Evolutionary conservation across 2,113 vertebrate species (phyloP).

Genomic region (Scolopax mira): DNA sequence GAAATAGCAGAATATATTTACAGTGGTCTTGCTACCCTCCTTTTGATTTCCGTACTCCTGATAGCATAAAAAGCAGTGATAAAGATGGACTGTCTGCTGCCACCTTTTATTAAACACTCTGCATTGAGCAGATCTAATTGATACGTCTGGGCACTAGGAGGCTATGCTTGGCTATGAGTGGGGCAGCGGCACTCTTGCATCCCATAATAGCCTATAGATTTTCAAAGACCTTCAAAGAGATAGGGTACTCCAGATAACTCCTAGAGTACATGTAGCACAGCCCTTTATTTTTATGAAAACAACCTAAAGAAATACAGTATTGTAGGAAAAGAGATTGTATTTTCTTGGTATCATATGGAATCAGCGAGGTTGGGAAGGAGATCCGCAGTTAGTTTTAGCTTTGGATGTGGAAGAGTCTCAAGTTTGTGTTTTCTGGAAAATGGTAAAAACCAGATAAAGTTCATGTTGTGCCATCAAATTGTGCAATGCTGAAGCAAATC

Average conservation of each 20-base stretch:
- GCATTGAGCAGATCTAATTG: not conserved
- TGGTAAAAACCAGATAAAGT: not conserved
- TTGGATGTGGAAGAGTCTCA: not conserved
- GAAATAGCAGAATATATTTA: not conserved
- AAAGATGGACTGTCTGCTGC: not conserved
- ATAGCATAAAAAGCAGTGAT: not conserved
- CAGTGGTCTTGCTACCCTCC: not conserved
- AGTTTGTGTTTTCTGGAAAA: not conserved
- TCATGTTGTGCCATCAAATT: not conserved
- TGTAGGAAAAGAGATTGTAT: not conserved
- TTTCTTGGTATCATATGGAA: not conserved
- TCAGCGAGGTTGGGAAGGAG: not conserved
- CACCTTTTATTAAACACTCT: not conserved
- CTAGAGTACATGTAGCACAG: not conserved
- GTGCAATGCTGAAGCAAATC: not conserved
- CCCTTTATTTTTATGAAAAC: not conserved
- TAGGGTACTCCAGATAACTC: too few species aligned
- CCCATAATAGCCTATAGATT: not conserved
- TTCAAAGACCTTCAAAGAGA: not conserved
- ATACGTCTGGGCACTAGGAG: not conserved
- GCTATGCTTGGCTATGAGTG: not conserved
- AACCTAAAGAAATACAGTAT: not conserved
- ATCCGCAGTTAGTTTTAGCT: not conserved
- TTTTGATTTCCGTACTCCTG: not conserved
- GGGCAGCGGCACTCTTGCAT: not conserved